These are phyloP conservation scores for Temnothorax rugatulus DNA, from an alignment of 2,888 invertebrate genomes.

Conservation along the genomic window DNA sequence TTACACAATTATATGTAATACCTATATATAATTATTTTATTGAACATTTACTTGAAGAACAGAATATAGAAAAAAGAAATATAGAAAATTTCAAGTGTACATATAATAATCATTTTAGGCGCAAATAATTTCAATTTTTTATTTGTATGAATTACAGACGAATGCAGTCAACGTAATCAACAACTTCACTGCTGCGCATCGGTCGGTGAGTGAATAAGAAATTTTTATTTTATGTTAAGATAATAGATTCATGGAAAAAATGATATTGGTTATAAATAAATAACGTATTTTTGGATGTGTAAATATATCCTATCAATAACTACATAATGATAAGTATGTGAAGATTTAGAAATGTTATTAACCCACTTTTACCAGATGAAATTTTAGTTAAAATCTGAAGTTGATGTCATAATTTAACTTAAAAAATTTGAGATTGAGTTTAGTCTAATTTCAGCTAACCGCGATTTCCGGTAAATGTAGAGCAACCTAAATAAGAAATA, in stretches of 20 bases:
- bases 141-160: not conserved
- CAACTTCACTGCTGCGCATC: not conserved
- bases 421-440: too few species aligned
- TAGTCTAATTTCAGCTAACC: too few species aligned
- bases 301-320: not conserved
- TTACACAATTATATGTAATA: too few species aligned
- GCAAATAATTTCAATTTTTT: not conserved
- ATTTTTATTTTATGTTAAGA: not conserved
- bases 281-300: too few species aligned
- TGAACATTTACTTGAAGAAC: not conserved
- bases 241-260: not conserved
- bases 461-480: too few species aligned
- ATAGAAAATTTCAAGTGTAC: not conserved
- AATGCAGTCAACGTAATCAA: not conserved
- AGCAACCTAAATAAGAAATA: too few species aligned
- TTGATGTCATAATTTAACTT: too few species aligned
- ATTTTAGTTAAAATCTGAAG: too few species aligned
- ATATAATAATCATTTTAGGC: not conserved
- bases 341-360: too few species aligned
- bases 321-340: not conserved
- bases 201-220: not conserved
- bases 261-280: not conserved
- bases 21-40: not conserved
- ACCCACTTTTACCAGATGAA: too few species aligned
- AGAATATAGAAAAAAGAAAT: not conserved